Conservation (phyloP, 92 coral and sea anemone genomes). For the Ricordea florida region DNA sequence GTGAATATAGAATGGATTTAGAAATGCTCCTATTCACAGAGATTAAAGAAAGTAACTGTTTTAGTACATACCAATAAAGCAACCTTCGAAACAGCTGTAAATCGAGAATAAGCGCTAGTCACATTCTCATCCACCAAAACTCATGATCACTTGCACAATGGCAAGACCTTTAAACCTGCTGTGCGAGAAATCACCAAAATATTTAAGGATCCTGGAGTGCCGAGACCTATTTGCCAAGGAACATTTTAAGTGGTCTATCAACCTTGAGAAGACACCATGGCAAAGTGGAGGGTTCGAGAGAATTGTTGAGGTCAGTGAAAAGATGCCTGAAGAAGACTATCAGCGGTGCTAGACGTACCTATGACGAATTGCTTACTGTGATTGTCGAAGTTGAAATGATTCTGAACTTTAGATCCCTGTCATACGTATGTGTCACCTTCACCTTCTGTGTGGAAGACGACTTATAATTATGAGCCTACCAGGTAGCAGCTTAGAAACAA, state of each 20-base stretch:
- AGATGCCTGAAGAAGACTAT: conserved; percentile 54
- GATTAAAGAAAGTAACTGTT: too few species aligned
- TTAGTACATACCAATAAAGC: too few species aligned
- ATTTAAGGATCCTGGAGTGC: too few species aligned
- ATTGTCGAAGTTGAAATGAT: conserved; percentile 38
- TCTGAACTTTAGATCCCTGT: conserved; percentile 47
- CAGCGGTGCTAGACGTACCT: conserved; percentile 39
- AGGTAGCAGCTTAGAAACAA: background rate
- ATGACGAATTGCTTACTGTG: conserved; percentile 52
- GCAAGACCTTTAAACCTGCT: too few species aligned
- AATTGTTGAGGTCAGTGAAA: conserved; percentile 51
- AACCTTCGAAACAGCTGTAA: too few species aligned
- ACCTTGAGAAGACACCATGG: conserved; percentile 61
- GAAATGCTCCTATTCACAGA: too few species aligned
- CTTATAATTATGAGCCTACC: conserved; percentile 53
- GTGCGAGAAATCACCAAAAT: too few species aligned
- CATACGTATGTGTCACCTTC: conserved; percentile 44
- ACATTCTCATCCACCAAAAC: too few species aligned
- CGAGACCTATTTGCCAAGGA: too few species aligned
- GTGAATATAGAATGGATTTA: too few species aligned
- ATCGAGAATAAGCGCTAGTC: too few species aligned
- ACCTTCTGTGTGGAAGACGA: background rate
- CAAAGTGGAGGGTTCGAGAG: conserved; percentile 62
- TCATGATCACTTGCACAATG: too few species aligned
- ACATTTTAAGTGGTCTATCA: conserved; percentile 46